Conservation (phyloP, 2,888 invertebrate genomes). For the Syrphus vitripennis region DNA sequence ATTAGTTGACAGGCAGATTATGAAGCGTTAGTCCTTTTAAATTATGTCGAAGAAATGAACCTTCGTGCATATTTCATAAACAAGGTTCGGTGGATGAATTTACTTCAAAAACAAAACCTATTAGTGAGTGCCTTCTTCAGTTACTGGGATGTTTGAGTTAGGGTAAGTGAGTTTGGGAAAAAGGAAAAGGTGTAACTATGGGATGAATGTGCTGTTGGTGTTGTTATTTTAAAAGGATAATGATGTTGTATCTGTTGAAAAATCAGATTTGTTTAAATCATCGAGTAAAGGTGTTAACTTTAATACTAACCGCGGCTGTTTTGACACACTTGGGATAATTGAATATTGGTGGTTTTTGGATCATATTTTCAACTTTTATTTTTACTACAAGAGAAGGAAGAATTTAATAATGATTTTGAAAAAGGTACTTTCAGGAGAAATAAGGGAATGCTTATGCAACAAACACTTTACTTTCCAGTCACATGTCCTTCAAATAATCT, state of each 20-base stretch:
- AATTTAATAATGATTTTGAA: no score
- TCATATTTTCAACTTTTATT: no score
- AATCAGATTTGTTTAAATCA: not conserved
- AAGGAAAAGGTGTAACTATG: not conserved
- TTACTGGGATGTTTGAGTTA: not conserved
- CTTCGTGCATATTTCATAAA: not conserved
- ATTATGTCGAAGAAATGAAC: not conserved
- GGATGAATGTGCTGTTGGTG: not conserved
- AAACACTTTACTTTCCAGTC: no score
- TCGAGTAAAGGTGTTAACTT: not conserved
- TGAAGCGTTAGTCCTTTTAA: slow-evolving; percentile 9
- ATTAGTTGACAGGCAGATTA: slow-evolving; percentile 36
- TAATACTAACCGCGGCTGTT: not conserved
- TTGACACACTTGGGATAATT: not conserved
- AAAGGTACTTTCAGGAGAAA: no score
- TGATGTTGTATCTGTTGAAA: not conserved
- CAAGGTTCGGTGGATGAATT: not conserved
- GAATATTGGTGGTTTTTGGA: not conserved
- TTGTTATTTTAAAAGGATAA: not conserved
- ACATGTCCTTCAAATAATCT: no score
- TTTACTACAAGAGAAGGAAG: no score
- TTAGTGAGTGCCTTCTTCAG: not conserved
- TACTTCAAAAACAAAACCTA: slow-evolving; percentile 1
- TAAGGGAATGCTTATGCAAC: no score
- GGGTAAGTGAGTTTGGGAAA: not conserved